Evolutionary conservation across 2,888 invertebrate genomes (phyloP), one percentile per base, ranked within the genome.

Genomic region (Agelastica alni): DNA sequence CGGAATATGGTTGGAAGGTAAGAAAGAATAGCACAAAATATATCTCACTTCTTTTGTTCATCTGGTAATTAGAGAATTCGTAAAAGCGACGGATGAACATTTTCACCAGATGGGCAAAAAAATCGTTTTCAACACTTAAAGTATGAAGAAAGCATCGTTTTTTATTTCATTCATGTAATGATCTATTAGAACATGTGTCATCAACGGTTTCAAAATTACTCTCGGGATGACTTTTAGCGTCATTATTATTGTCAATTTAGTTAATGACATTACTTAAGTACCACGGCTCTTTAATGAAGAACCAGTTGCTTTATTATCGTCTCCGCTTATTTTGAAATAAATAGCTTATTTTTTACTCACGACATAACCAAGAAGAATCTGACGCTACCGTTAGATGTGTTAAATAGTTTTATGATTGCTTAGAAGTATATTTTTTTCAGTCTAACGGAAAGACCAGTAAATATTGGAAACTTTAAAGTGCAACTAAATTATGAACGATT

Each of bases 61-160:
- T n/a, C n/a, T n/a, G n/a, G n/a, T n/a, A n/a, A n/a, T n/a, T n/a
- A n/a, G n/a, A n/a, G n/a, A 37, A 58, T 59, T 49, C 51, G 49
- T 32, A 51, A 46, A 49, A 60, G 59, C 63, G 63, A 64, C 64
- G 63, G 61, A 59, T 59, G 53, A 59, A n/a, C 54, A 62, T 61
- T 60, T 57, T 53, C 53, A 59, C 53, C 56, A 56, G 61, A 60
- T 63, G 54, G 61, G 61, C 58, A 61, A 62, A n/a, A n/a, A 60
- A 62, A 63, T 36, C 22, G 36, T 51, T 46, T 47, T 56, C 13
- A 51, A 43, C 47, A 47, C 56, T 56, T 56, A 47, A 42, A 42
- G 45, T 43, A 9, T 34, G 30, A 48, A 48, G 53, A 51, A 45
- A 44, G 48, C 55, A 46, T 48, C 56, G 47, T 57, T 60, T 63